A percentile compares a stretch with the other conserved stretches of the same genome.
Evolutionary conservation across 1,140 invertebrate species (phyloP).

Genomic region (Hydropsyche tenuis): DNA sequence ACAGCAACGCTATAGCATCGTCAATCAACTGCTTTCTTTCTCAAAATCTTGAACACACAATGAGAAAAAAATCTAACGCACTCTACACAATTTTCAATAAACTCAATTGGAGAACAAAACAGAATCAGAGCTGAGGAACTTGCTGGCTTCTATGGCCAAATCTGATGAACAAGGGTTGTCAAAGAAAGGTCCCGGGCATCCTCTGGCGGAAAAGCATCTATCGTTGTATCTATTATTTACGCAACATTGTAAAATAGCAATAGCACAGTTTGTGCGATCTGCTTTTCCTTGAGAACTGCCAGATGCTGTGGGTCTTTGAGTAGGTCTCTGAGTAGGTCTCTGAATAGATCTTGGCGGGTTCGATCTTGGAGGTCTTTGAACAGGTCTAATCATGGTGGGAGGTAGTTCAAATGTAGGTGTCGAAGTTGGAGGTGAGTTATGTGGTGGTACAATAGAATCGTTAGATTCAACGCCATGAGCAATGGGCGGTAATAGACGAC

Average conservation of each 20-base stretch:
- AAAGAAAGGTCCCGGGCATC: conserved; percentile 25
- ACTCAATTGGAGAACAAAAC: too few species aligned
- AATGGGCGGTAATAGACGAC: neutral
- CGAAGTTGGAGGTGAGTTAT: neutral
- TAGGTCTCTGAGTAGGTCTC: neutral
- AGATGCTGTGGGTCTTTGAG: neutral
- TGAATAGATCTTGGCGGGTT: neutral
- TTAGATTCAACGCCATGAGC: neutral
- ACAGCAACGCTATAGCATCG: too few species aligned
- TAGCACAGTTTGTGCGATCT: neutral
- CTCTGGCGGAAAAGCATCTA: conserved; percentile 5
- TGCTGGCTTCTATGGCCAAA: neutral
- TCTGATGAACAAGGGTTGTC: neutral
- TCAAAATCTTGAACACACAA: too few species aligned
- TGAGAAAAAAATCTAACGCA: too few species aligned
- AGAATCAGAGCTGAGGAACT: neutral
- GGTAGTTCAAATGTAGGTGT: too few species aligned
- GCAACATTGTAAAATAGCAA: conserved; percentile 23
- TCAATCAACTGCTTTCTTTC: too few species aligned
- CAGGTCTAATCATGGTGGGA: neutral
- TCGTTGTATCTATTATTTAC: neutral
- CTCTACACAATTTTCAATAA: too few species aligned
- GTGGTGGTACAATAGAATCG: too few species aligned
- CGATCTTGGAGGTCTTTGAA: too few species aligned
- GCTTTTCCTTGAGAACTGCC: neutral